Percentiles rank a stretch among this genome's conserved stretches.
These are phyloP conservation scores for Belonocnema kinseyi DNA, from an alignment of 1,140 invertebrate species.

Conservation along the genomic window DNA sequence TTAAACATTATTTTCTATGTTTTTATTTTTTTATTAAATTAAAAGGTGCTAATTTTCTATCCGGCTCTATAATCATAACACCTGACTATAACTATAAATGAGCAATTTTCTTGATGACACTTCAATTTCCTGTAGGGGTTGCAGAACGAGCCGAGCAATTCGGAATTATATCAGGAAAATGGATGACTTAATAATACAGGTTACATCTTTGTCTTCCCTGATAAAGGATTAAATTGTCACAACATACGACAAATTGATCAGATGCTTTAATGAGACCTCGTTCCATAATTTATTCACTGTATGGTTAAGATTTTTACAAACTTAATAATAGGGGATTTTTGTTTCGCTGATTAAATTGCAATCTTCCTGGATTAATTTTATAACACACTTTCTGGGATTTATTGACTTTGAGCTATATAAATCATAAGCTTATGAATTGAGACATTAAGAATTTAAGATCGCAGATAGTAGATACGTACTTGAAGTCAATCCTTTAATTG, in stretches of 20 bases:
- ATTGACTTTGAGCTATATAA: no score
- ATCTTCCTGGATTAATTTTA: no score
- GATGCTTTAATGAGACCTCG: neutral
- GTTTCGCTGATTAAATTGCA: neutral
- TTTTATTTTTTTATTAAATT: neutral
- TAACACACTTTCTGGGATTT: no score
- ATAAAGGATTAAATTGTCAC: neutral
- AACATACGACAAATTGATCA: neutral
- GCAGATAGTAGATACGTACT: no score
- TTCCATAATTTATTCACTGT: neutral
- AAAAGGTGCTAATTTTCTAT: neutral
- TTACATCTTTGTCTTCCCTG: neutral
- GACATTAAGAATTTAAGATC: no score
- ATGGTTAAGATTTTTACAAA: neutral
- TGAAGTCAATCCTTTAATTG: no score
- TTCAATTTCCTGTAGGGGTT: constrained; percentile 13
- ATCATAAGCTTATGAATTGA: no score
- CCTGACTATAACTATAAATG: neutral
- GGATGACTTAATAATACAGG: constrained; percentile 12
- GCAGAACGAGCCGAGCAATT: neutral
- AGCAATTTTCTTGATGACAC: constrained; percentile 1
- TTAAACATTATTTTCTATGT: neutral
- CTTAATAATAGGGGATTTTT: neutral
- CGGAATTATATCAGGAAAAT: constrained; percentile 7
- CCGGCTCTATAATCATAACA: neutral